phyloP scores from a whole-genome alignment of 2,888 invertebrate species.

The Nineta flava region DNA sequence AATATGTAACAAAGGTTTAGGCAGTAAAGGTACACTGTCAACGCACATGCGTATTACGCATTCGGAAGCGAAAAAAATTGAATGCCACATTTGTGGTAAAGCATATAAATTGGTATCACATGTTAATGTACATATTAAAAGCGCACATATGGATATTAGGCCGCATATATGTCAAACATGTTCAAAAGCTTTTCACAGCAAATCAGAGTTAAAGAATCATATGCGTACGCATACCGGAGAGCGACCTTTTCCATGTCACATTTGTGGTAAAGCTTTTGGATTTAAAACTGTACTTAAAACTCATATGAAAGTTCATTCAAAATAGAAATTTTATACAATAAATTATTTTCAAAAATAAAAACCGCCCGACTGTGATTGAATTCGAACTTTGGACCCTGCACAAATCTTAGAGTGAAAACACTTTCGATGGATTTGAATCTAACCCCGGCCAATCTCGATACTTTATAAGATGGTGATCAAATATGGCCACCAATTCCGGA shows the following conservation, averaged over 20 bases:
- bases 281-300: conserved; percentile 1
- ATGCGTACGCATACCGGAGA: conserved; percentile 3
- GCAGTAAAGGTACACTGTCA: not conserved
- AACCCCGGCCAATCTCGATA: too few relatives aligned
- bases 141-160: not conserved
- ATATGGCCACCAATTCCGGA: too few relatives aligned
- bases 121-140: not conserved
- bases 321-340: not conserved
- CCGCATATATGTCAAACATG: not conserved
- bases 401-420: too few relatives aligned
- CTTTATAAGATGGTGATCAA: too few relatives aligned
- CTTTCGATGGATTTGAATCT: too few relatives aligned
- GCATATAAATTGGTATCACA: not conserved
- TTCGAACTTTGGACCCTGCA: too few relatives aligned
- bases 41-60: not conserved
- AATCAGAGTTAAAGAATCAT: not conserved
- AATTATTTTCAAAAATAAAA: not conserved
- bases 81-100: not conserved
- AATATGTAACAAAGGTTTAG: not conserved
- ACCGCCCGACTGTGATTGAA: too few relatives aligned
- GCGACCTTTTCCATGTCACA: not conserved
- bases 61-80: not conserved
- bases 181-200: conserved; percentile 1
- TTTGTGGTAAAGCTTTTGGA: not conserved
- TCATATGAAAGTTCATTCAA: conserved; percentile 1